Base-by-base conservation (phyloP, 2,888 invertebrate species). In the Eupithecia insigniata region DNA sequence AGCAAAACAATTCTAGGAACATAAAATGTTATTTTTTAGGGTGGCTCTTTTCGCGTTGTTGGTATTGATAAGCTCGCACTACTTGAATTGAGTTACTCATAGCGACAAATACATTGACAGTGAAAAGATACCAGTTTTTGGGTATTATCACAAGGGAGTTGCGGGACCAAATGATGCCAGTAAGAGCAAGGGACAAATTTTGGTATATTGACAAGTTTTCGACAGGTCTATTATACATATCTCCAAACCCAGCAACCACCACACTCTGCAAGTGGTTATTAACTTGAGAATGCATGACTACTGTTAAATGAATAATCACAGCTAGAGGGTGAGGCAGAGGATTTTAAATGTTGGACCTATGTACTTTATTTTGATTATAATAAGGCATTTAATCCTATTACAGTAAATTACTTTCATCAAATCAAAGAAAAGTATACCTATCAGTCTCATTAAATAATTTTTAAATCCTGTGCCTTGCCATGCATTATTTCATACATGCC, bases 101-200 rank as follows among this genome's bases (percentile, higher is more conserved):
- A 5, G 97, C 99, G 16, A 99, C 98, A 92, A 99, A 99, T 10
- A 99, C 95, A 92, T 99, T 99, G 8, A 99, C 99, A 80, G 98
- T 96, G 87, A 99, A 98, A 8, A 99, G 95, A 83, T 97, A 97
- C 92, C 97, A 99, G 91, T 99, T 99, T 93, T 98, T 99, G 0
- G 99, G 99, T 82, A 97, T 98, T 85, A 99, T 99, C 34, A 99
- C 99, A 55, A 99, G 92, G 0, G 99, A 99, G 89, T 99, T 96
- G 76, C 99, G 96, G 6, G 75, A 98, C 99, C 99, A 99, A 81
- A 99, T 97, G 30, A 97, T 82, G 28, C 99, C 99, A 28, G 99
- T 99, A 3, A 97, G 96, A 30, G 97, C 97, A 72, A 99, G 94
- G 16, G 99, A 97, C 16, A 92, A 92, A 34, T 97, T 97, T 92